phyloP scores from a whole-genome alignment of 2,888 invertebrate genomes.

The Synergus itoensis region DNA sequence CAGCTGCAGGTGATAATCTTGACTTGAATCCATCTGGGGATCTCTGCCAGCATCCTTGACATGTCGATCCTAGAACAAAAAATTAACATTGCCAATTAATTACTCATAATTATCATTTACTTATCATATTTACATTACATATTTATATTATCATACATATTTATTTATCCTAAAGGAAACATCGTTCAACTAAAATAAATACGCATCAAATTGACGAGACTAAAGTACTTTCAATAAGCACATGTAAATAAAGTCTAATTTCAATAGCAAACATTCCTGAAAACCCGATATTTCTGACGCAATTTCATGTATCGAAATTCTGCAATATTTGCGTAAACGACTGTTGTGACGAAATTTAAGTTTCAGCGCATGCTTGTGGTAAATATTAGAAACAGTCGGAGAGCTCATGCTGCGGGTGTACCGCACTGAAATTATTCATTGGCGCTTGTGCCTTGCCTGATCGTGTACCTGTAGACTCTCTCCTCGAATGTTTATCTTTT shows the following conservation, averaged over 20 bases:
- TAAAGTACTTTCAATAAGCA: conserved; percentile 9
- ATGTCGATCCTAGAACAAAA: conserved; percentile 88
- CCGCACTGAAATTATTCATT: conserved; percentile 41
- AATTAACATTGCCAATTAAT: conserved; percentile 45
- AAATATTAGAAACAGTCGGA: conserved; percentile 42
- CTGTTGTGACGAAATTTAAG: conserved; percentile 19
- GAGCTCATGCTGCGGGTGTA: conserved; percentile 25
- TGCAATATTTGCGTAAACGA: conserved; percentile 22
- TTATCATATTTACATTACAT: no score
- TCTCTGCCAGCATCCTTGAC: conserved; percentile 85
- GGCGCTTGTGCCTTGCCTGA: conserved; percentile 5
- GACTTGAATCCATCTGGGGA: conserved; percentile 87
- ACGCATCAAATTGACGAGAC: background rate
- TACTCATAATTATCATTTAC: background rate
- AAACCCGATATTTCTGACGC: conserved; percentile 6
- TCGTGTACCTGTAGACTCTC: conserved; percentile 23
- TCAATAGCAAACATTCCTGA: conserved; percentile 11
- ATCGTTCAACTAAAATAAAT: background rate
- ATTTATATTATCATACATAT: no score
- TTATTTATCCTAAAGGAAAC: no score
- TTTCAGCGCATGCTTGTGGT: conserved; percentile 26
- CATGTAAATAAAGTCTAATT: conserved; percentile 6
- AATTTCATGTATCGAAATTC: conserved; percentile 15
- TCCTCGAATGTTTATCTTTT: background rate
- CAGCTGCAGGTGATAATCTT: conserved; percentile 90